phyloP scores from a whole-genome alignment of 2,888 invertebrate species.

The Corythucha ciliata region DNA sequence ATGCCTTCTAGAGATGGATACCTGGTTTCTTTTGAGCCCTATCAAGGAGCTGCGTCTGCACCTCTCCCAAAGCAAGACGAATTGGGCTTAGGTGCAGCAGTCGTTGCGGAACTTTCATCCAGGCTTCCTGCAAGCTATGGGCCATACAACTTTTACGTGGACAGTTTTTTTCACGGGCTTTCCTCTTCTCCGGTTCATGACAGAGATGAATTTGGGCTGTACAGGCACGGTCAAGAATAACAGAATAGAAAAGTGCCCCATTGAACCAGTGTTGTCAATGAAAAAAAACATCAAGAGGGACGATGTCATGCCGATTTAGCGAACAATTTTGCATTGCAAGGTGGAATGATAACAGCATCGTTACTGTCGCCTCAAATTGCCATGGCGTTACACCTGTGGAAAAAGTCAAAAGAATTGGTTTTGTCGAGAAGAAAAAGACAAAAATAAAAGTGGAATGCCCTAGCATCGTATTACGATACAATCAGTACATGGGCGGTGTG shows the following conservation, averaged over 20 bases:
- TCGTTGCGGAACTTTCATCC: slow-evolving; percentile 6
- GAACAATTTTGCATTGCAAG: slow-evolving; percentile 9
- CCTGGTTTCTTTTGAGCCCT: slow-evolving; percentile 9
- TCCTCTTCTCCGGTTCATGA: neutral
- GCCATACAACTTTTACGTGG: slow-evolving; percentile 14
- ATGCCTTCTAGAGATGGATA: slow-evolving; percentile 15
- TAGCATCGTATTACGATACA: slow-evolving; percentile 14
- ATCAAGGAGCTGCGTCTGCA: slow-evolving; percentile 17
- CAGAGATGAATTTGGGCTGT: slow-evolving; percentile 1
- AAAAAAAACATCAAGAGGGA: slow-evolving; percentile 7
- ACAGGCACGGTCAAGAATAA: slow-evolving; percentile 8
- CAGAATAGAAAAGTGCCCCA: slow-evolving; percentile 12
- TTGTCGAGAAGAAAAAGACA: neutral
- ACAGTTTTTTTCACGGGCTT: slow-evolving; percentile 15
- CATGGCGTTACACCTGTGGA: slow-evolving; percentile 14
- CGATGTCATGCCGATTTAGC: neutral
- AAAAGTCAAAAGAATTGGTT: slow-evolving; percentile 18
- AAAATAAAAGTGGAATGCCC: slow-evolving; percentile 14
- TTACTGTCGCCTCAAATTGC: slow-evolving; percentile 18
- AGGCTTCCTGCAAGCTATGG: slow-evolving; percentile 2
- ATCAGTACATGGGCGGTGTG: slow-evolving; percentile 21
- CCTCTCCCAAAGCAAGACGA: slow-evolving; percentile 15
- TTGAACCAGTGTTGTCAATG: neutral
- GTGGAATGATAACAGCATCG: slow-evolving; percentile 23
- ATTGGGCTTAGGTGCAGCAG: slow-evolving; percentile 15